Conservation (phyloP, 2,888 invertebrate genomes). For the Epistrophe eligans region DNA sequence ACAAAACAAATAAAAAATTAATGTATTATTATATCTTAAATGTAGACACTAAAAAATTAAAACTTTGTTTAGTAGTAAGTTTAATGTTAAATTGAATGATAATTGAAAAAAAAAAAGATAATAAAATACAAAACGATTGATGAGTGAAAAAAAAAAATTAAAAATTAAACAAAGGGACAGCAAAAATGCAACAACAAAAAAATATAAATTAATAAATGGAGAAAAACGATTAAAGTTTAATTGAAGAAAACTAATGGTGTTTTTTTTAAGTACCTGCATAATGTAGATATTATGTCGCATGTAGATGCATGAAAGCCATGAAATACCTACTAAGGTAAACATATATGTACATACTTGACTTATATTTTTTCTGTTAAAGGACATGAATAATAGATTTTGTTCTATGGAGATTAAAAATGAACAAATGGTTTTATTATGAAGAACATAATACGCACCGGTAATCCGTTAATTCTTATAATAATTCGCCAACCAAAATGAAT, state of each 20-base stretch:
- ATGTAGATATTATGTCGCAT: no score
- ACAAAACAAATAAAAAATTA: slow-evolving; percentile 53
- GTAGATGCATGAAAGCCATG: no score
- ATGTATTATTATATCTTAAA: slow-evolving; percentile 70
- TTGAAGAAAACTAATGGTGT: slow-evolving; percentile 18
- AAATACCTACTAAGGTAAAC: no score
- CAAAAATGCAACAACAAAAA: slow-evolving; percentile 61
- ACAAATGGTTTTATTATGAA: no score
- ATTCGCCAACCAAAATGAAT: no score
- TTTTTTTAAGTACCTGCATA: background rate
- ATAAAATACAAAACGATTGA: slow-evolving; percentile 40
- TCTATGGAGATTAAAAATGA: no score
- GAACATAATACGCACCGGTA: no score
- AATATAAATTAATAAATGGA: slow-evolving; percentile 28
- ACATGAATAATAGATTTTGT: no score
- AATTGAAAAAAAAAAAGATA: slow-evolving; percentile 28
- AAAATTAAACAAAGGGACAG: slow-evolving; percentile 57
- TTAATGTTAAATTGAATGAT: slow-evolving; percentile 62
- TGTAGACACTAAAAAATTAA: slow-evolving; percentile 49
- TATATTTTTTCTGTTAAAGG: no score
- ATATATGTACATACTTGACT: no score
- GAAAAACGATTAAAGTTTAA: slow-evolving; percentile 52
- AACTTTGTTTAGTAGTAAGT: slow-evolving; percentile 72
- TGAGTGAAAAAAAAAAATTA: slow-evolving; percentile 54
- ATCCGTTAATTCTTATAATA: no score